Conservation (phyloP, 2,888 invertebrate genomes). For the Pomacea canaliculata region DNA sequence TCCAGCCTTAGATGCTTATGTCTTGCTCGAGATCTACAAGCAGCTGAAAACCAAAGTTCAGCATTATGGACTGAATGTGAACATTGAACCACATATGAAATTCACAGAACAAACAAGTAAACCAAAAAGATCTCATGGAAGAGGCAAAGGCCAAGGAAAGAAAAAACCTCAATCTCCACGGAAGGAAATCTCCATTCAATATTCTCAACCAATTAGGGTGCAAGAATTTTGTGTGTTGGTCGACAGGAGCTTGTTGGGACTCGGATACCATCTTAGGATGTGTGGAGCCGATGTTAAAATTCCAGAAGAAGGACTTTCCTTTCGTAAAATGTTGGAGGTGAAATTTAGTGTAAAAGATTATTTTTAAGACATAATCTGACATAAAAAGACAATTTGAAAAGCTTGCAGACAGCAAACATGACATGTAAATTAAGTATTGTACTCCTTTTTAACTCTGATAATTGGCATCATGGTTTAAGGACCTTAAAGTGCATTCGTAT, state of each 20-base stretch:
- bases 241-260: conserved; percentile 74
- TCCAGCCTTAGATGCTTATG: conserved; percentile 86
- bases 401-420: too few relatives aligned
- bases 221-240: conserved; percentile 72
- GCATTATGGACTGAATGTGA: conserved; percentile 33
- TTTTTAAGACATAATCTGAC: too few relatives aligned
- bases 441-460: too few relatives aligned
- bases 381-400: too few relatives aligned
- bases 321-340: conserved; percentile 13
- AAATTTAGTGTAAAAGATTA: neutral
- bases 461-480: too few relatives aligned
- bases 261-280: conserved; percentile 77
- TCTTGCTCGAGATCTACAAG: conserved; percentile 84
- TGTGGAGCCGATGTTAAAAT: conserved; percentile 74
- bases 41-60: conserved; percentile 70
- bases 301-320: neutral
- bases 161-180: neutral
- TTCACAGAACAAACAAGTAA: too few relatives aligned
- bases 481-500: too few relatives aligned
- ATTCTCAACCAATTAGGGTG: conserved; percentile 31
- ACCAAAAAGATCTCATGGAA: too few relatives aligned
- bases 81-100: conserved; percentile 38
- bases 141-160: conserved; percentile 31
- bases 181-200: too few relatives aligned
- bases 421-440: too few relatives aligned